A percentile compares a stretch with the other conserved stretches of the same genome.
phyloP scores from a whole-genome alignment of 2,113 vertebrate species.

The Gopherus evgoodei region DNA sequence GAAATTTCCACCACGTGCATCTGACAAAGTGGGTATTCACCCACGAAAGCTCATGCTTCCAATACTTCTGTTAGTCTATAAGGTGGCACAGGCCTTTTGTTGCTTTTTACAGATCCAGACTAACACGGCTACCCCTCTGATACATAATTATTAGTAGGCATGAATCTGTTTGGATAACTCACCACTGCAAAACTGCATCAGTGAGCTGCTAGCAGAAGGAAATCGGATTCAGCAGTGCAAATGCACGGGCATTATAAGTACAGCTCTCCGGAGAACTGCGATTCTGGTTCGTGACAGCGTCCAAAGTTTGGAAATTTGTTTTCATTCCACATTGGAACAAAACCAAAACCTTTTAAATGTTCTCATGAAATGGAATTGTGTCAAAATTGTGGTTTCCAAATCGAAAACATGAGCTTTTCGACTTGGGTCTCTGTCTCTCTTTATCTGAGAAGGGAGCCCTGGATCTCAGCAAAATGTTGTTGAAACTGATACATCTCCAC shows the following conservation, averaged over 20 bases:
- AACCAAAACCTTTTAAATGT: neutral
- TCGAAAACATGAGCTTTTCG: neutral
- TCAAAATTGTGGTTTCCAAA: neutral
- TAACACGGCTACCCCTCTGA: too few species aligned
- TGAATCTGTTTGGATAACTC: constrained; percentile 23
- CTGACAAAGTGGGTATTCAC: too few species aligned
- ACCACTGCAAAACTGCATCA: neutral
- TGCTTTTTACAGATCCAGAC: too few species aligned
- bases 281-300: neutral
- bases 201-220: constrained; percentile 32
- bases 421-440: neutral
- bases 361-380: neutral
- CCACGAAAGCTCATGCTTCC: too few species aligned
- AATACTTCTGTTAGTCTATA: too few species aligned
- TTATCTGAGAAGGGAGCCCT: neutral
- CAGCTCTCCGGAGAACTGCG: neutral
- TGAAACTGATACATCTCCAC: neutral
- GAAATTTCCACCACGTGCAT: too few species aligned
- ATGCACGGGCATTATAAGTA: neutral
- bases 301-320: neutral
- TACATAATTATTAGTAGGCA: constrained; percentile 43
- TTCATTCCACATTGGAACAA: neutral
- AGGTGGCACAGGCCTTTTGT: too few species aligned
- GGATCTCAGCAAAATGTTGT: constrained; percentile 10
- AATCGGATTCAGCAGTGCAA: neutral